Evolutionary conservation across 1,140 invertebrate species (phyloP).

Genomic region (Panagrolaimus sp.): DNA sequence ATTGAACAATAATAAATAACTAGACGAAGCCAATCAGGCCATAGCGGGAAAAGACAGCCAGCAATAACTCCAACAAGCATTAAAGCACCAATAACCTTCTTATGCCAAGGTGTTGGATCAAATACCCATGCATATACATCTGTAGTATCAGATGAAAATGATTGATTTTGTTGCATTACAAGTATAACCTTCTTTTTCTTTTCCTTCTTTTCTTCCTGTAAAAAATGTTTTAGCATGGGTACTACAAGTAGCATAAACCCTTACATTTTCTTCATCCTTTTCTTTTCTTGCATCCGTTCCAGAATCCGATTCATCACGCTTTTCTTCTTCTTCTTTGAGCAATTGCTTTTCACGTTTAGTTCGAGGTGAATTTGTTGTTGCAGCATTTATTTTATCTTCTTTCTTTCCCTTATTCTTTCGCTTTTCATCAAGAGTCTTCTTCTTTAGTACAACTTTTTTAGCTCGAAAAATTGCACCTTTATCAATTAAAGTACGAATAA

Average conservation of each 20-base stretch:
- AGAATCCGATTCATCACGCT: constrained; percentile 24
- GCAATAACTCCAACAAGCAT: constrained; percentile 85
- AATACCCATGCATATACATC: constrained; percentile 97
- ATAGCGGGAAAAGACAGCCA: constrained; percentile 94
- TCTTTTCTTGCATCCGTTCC: constrained; percentile 15
- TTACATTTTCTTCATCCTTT: neutral
- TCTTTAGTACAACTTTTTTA: constrained; percentile 50
- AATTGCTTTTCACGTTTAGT: constrained; percentile 66
- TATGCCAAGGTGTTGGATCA: constrained; percentile 90
- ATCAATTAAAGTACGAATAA: constrained; percentile 67
- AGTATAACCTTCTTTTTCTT: constrained; percentile 57
- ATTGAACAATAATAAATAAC: constrained; percentile 95
- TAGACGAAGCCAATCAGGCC: constrained; percentile 85
- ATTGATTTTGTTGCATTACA: constrained; percentile 42
- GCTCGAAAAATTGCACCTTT: constrained; percentile 47
- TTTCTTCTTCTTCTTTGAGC: constrained; percentile 59
- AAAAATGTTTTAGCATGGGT: constrained; percentile 57
- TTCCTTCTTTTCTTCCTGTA: constrained; percentile 47
- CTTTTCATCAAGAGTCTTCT: constrained; percentile 72
- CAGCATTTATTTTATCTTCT: constrained; percentile 19
- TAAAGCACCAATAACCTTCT: constrained; percentile 85
- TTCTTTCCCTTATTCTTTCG: constrained; percentile 48
- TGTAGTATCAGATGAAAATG: constrained; percentile 43
- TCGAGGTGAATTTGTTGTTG: constrained; percentile 60
- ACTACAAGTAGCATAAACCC: too few relatives aligned